phyloP scores from a whole-genome alignment of 2,113 vertebrate genomes.

The Riparia riparia region DNA sequence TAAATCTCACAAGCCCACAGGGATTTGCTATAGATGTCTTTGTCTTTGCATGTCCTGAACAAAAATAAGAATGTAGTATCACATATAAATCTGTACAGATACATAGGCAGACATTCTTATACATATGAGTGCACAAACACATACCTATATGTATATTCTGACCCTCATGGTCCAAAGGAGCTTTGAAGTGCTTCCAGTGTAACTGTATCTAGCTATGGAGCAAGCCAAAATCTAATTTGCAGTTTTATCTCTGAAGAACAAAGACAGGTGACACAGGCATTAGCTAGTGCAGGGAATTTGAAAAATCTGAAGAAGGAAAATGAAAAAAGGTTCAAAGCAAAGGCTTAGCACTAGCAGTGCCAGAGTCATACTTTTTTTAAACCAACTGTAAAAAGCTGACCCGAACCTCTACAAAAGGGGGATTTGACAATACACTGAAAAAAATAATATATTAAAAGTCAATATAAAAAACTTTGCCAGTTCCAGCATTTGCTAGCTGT shows the following conservation, averaged over 20 bases:
- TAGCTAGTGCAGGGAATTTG: background rate
- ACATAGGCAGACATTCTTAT: background rate
- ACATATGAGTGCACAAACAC: accelerated
- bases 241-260: background rate
- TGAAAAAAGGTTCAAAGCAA: background rate
- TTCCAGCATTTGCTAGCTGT: background rate
- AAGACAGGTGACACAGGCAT: background rate
- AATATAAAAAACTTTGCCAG: background rate
- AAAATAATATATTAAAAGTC: background rate
- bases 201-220: background rate
- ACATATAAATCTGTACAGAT: background rate
- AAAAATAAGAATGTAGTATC: background rate
- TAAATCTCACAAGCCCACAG: background rate
- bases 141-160: accelerated
- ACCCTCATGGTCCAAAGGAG: background rate
- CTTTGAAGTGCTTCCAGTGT: background rate
- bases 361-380: background rate
- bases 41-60: accelerated
- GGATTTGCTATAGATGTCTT: background rate
- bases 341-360: background rate
- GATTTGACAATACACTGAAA: background rate
- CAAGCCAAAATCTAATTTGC: background rate
- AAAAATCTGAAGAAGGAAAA: background rate
- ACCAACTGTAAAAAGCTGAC: background rate
- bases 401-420: background rate